Conservation (phyloP, 2,888 invertebrate species). For the Molanna angustata region DNA sequence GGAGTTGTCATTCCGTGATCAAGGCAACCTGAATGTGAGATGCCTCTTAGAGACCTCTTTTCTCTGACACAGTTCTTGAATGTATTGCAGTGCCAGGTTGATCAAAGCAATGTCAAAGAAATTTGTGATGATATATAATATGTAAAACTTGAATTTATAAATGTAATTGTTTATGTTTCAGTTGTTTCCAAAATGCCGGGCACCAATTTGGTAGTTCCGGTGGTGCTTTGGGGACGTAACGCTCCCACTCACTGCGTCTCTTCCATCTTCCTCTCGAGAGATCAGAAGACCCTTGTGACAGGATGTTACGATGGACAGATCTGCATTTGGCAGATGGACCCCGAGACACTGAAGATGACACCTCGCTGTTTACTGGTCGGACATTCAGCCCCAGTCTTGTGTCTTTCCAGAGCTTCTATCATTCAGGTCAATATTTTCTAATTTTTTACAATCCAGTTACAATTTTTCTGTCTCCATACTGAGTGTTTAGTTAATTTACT, state of each 20-base stretch:
- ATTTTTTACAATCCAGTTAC: too few relatives aligned
- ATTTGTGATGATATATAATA: too few relatives aligned
- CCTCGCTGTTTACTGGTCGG: slow-evolving; percentile 91
- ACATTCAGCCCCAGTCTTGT: slow-evolving; percentile 91
- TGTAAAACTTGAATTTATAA: not conserved
- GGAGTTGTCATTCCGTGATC: too few relatives aligned
- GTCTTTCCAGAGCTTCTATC: slow-evolving; percentile 81
- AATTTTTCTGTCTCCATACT: too few relatives aligned
- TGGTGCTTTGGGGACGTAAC: slow-evolving; percentile 95
- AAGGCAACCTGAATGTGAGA: too few relatives aligned
- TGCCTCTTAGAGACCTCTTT: too few relatives aligned
- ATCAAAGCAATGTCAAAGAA: not conserved
- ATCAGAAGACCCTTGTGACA: slow-evolving; percentile 90
- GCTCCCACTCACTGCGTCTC: slow-evolving; percentile 97
- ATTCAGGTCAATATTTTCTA: slow-evolving; percentile 47
- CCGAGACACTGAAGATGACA: slow-evolving; percentile 81
- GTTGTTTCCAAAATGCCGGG: slow-evolving; percentile 60
- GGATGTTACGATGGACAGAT: slow-evolving; percentile 99
- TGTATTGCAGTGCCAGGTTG: too few relatives aligned
- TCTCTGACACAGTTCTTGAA: too few relatives aligned
- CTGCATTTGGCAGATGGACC: slow-evolving; percentile 84
- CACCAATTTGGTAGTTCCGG: slow-evolving; percentile 91
- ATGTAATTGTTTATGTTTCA: not conserved
- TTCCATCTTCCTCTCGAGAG: slow-evolving; percentile 85
- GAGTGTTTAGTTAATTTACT: too few relatives aligned